phyloP scores from a whole-genome alignment of 2,113 vertebrate genomes.

The Dasyurus viverrinus region DNA sequence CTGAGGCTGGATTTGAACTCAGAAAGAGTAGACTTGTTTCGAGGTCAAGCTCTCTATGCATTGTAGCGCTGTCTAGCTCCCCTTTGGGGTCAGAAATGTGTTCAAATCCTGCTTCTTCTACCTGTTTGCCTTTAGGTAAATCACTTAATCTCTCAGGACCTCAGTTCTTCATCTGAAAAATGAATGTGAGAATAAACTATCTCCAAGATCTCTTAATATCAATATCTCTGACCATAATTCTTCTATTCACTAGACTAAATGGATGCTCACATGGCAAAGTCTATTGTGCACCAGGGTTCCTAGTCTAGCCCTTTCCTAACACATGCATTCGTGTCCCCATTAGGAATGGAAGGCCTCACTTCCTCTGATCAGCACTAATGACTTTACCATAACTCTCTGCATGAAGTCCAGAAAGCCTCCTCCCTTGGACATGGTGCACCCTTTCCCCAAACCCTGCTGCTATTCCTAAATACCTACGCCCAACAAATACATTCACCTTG shows the following conservation, averaged over 20 bases:
- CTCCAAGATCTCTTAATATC: not conserved
- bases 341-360: not conserved
- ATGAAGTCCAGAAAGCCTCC: not conserved
- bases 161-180: conserved; percentile 46
- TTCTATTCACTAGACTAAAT: not conserved
- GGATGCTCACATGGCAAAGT: not conserved
- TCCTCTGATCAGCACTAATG: not conserved
- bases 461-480: not conserved
- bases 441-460: not conserved
- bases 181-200: not conserved
- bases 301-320: not conserved
- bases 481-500: not conserved
- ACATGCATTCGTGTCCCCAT: not conserved
- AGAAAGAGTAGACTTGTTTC: no score
- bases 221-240: not conserved
- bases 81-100: not conserved
- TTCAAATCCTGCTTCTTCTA: not conserved
- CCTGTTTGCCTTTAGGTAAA: conserved; percentile 42
- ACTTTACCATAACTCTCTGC: not conserved
- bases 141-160: conserved; percentile 21
- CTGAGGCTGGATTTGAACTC: no score
- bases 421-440: not conserved
- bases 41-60: no score
- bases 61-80: no score
- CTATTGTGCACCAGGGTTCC: not conserved